Percentiles rank a stretch among this genome's conserved stretches.
Evolutionary conservation across 2,113 vertebrate genomes (phyloP).

Genomic region (Dipodomys stephensi): DNA sequence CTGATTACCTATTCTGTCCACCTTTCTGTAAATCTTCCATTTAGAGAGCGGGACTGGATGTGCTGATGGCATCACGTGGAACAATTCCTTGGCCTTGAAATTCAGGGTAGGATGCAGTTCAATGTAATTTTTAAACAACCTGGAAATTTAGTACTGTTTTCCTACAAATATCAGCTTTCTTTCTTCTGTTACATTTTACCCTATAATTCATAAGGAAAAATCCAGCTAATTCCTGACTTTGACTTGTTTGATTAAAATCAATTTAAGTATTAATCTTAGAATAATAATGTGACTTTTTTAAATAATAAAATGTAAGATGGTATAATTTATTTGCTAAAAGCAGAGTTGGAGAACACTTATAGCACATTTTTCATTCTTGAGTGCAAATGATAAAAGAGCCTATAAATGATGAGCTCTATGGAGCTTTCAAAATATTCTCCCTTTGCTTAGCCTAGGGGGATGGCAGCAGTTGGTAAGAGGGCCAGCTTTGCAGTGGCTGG

Average conservation of each 20-base stretch:
- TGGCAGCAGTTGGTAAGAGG: background rate
- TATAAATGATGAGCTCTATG: background rate
- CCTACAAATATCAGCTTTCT: background rate
- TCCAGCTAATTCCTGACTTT: background rate
- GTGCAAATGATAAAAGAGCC: background rate
- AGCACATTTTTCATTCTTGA: background rate
- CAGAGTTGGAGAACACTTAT: background rate
- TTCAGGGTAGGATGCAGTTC: background rate
- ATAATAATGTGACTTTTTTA: background rate
- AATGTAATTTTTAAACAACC: background rate
- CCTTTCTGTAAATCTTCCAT: background rate
- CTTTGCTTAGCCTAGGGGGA: no score
- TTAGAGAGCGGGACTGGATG: background rate
- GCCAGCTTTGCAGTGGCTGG: no score
- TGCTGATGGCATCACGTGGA: background rate
- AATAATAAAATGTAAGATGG: background rate
- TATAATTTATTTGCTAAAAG: background rate
- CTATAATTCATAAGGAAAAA: constrained; percentile 1
- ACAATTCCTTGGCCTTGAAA: background rate
- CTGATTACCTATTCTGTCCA: background rate
- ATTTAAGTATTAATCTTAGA: constrained; percentile 8
- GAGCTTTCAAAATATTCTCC: background rate
- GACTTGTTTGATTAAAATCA: constrained; percentile 24
- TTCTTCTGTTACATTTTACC: background rate
- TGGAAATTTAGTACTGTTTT: background rate